A percentile compares a stretch with the other conserved stretches of the same genome.
Conservation (phyloP, 2,797 vertebrate genomes). For the Choloepus didactylus region DNA sequence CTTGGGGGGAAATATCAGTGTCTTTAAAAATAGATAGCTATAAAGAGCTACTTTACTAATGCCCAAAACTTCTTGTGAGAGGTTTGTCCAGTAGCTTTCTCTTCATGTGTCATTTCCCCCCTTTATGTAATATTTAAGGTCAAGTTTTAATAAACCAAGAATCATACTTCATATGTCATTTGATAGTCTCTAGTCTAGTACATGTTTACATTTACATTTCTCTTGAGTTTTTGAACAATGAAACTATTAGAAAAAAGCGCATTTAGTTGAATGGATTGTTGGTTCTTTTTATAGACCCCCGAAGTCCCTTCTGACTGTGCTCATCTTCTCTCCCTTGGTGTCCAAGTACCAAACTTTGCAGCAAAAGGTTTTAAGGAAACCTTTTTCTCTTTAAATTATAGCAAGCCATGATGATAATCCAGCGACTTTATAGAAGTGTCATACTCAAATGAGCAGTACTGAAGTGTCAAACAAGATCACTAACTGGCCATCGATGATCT, state of each 20-base stretch:
- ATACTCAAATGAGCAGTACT: background rate
- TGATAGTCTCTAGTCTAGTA: background rate
- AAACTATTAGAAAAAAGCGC: background rate
- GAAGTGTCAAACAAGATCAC: background rate
- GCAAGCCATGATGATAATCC: background rate
- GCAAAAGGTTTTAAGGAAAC: background rate
- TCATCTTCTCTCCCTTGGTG: background rate
- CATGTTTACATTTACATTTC: background rate
- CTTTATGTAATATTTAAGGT: background rate
- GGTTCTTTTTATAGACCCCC: background rate
- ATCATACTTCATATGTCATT: background rate
- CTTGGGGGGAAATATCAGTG: background rate
- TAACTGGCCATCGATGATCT: conserved; percentile 20
- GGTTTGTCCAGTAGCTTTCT: background rate
- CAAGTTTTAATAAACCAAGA: conserved; percentile 31
- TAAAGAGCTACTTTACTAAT: background rate
- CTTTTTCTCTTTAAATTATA: background rate
- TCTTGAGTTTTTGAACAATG: background rate
- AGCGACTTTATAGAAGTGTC: background rate
- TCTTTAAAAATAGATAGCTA: background rate
- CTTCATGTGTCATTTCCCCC: background rate
- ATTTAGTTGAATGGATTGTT: background rate
- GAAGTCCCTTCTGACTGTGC: background rate
- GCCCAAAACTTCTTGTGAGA: background rate
- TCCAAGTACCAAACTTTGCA: background rate